phyloP scores from a whole-genome alignment of 1,140 invertebrate species.

The Olivierus martensii region DNA sequence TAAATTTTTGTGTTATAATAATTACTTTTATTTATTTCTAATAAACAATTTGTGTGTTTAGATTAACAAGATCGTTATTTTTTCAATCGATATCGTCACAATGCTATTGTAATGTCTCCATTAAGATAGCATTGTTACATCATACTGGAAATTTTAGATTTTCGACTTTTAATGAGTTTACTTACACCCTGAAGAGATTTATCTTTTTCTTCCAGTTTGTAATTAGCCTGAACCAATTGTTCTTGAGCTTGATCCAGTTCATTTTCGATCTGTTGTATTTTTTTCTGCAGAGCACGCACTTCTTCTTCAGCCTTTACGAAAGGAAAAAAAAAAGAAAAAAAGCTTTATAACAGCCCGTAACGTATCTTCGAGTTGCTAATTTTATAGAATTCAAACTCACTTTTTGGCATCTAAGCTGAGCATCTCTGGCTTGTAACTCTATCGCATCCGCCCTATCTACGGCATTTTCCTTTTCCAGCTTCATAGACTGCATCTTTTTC shows the following conservation, averaged over 20 bases:
- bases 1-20: too few species aligned
- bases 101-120: too few species aligned
- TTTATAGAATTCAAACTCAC: too few species aligned
- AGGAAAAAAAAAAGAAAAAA: too few species aligned
- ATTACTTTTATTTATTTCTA: too few species aligned
- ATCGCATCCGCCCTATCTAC: conserved; percentile 87
- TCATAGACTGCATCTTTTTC: conserved; percentile 99
- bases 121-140: too few species aligned
- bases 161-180: too few species aligned
- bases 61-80: too few species aligned
- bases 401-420: conserved; percentile 83
- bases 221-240: conserved; percentile 20
- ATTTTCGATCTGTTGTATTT: conserved; percentile 26
- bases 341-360: neutral
- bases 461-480: conserved; percentile 97
- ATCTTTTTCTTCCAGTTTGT: conserved; percentile 25
- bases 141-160: too few species aligned
- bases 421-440: conserved; percentile 88
- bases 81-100: too few species aligned
- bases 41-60: too few species aligned
- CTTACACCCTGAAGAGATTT: conserved; percentile 23
- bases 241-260: conserved; percentile 25
- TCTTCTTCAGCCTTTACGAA: conserved; percentile 23
- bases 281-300: conserved; percentile 25
- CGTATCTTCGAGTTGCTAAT: too few species aligned